Evolutionary conservation across 2,888 invertebrate species (phyloP).

Genomic region (Siphlonurus alternatus): DNA sequence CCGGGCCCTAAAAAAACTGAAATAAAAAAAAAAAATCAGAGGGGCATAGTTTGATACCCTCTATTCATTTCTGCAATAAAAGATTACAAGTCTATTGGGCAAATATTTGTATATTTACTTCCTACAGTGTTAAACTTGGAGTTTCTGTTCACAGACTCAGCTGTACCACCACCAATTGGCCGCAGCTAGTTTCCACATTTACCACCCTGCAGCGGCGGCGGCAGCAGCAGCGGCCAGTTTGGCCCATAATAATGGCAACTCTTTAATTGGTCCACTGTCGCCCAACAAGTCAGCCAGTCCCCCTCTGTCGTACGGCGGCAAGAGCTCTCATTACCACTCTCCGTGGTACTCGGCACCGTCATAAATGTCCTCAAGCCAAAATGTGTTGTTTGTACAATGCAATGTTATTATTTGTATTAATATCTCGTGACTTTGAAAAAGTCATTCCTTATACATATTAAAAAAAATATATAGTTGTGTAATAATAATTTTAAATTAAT

Average conservation of each 20-base stretch:
- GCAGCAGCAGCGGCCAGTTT: conserved; percentile 27
- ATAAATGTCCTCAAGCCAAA: neutral
- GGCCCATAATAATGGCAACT: conserved; percentile 7
- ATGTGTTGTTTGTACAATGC: neutral
- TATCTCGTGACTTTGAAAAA: neutral
- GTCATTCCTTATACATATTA: neutral
- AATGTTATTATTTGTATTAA: neutral
- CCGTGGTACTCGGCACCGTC: conserved; percentile 8
- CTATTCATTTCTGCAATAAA: no score
- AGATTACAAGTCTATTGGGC: no score
- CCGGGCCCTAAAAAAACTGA: no score
- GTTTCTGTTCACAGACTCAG: no score
- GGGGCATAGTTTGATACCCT: no score
- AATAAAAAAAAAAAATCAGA: no score
- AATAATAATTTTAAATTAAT: no score
- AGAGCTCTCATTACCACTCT: neutral
- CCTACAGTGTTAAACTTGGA: no score
- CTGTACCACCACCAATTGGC: conserved; percentile 54
- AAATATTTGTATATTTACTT: no score
- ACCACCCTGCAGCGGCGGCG: conserved; percentile 57
- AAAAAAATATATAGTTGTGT: neutral
- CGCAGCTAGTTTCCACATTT: conserved; percentile 71
- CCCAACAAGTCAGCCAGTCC: conserved; percentile 3
- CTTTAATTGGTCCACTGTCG: neutral
- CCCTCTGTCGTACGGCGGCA: neutral